Base-by-base conservation (phyloP, 2,797 vertebrate genomes). In the Macropodus opercularis region DNA sequence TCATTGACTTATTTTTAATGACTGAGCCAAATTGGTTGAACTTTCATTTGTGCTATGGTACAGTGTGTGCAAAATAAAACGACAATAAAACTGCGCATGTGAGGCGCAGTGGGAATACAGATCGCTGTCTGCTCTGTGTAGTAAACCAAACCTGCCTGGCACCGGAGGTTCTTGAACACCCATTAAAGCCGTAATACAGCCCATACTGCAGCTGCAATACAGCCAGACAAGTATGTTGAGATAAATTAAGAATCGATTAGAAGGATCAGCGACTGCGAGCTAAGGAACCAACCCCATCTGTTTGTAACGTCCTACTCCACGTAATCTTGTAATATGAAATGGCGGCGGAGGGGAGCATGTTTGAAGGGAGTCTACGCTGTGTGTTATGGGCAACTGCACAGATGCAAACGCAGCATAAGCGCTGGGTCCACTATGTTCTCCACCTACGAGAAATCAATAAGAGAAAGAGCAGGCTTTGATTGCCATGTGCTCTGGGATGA, bases 191-290 rank as follows among this genome's bases (percentile, higher is more conserved):
- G 6, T 13, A 23, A n/a, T 7, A 63, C 3, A 10, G 12, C 3
- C 52, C 59, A 70, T 27, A 58, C 21, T 22, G n/a, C 51, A 69
- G 53, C 47, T 65, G 24, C 13, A 53, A 32, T 35, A 46, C 23
- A 64, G 27, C 43, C 18, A 6, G 21, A 64, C 44, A 55, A 12
- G 18, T 35, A 22, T 15, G 38, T 47, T 22, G 50, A 38, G 39
- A 65, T 40, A 41, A 61, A 75, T 65, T 63, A 68, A 65, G 24
- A 60, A 26, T n/a, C n/a, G n/a, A n/a, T n/a, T n/a, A n/a, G n/a
- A n/a, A 12, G 41, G 52, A 75, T 81, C 58, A 63, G 47, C 15
- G 29, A 15, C 32, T 23, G 13, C 63, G 32, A 71, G 72, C 55
- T 38, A 34, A 42, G 19, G 40, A 40, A 9, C 40, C 52, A 23